phyloP scores from a whole-genome alignment of 2,797 vertebrate genomes.

The Peromyscus melanophrys region DNA sequence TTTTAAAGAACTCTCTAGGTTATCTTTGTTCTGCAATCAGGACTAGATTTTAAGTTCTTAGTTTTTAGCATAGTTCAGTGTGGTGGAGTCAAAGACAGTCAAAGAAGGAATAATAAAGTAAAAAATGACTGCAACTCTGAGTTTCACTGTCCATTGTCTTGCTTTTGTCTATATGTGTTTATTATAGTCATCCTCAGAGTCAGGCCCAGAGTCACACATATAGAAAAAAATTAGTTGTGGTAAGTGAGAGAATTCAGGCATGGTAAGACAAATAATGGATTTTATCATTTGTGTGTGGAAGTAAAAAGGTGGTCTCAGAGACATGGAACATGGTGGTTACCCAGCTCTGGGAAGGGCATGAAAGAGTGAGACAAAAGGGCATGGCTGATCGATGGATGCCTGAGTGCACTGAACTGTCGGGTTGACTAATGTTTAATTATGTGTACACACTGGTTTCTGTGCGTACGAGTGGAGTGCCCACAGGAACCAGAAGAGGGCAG shows the following conservation, averaged over 20 bases:
- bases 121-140: neutral
- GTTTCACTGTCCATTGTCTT: neutral
- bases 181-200: slow-evolving; percentile 11
- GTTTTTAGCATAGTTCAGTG: neutral
- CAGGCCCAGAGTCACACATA: neutral
- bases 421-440: neutral
- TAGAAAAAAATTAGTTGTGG: neutral
- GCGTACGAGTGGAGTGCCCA: neutral
- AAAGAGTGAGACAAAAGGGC: neutral
- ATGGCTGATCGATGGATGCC: neutral
- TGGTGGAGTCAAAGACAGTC: neutral
- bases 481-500: neutral
- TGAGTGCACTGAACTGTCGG: neutral
- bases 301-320: neutral
- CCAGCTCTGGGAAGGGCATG: neutral
- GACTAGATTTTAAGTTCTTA: neutral
- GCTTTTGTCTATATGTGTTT: neutral
- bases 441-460: neutral
- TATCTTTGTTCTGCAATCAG: neutral
- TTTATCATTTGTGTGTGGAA: neutral
- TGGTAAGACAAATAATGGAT: neutral
- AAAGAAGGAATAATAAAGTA: neutral
- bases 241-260: neutral
- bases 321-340: neutral
- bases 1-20: neutral